These are phyloP conservation scores for Rhea americana DNA, from an alignment of 2,113 vertebrate genomes.

Conservation along the genomic window DNA sequence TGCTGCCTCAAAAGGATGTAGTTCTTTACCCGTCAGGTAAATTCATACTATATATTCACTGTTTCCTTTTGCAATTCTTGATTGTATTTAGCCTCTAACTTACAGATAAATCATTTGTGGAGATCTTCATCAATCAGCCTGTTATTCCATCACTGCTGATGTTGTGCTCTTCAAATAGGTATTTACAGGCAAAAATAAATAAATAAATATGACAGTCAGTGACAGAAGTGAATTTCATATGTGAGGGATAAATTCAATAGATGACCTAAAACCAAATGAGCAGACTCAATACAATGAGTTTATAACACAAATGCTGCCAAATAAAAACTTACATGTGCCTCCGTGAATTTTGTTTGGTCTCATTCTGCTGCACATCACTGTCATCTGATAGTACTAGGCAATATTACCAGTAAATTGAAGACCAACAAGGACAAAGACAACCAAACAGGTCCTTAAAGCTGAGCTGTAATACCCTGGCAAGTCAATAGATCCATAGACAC, in stretches of 20 bases:
- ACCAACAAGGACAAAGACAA: not conserved
- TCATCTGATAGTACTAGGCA: not conserved
- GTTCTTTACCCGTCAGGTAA: conserved; percentile 34
- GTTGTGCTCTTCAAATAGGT: not conserved
- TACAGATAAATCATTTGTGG: not conserved
- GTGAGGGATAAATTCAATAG: not conserved
- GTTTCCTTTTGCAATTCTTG: not conserved
- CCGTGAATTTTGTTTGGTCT: not conserved
- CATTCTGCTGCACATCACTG: not conserved
- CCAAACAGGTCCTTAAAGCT: not conserved
- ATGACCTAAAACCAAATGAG: conserved; percentile 7
- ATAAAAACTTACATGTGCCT: not conserved
- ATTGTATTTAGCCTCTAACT: conserved; percentile 23
- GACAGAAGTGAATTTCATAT: conserved; percentile 4
- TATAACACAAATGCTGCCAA: not conserved
- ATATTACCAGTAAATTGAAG: not conserved
- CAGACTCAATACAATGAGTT: not conserved
- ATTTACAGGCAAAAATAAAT: not conserved
- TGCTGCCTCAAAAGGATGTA: not conserved
- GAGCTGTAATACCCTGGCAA: not conserved
- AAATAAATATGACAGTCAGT: not conserved
- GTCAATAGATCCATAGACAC: not conserved
- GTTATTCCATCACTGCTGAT: not conserved
- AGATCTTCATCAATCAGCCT: conserved; percentile 17
- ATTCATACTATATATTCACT: not conserved